phyloP scores from a whole-genome alignment of 2,797 vertebrate genomes.

The Poeciliopsis turneri region DNA sequence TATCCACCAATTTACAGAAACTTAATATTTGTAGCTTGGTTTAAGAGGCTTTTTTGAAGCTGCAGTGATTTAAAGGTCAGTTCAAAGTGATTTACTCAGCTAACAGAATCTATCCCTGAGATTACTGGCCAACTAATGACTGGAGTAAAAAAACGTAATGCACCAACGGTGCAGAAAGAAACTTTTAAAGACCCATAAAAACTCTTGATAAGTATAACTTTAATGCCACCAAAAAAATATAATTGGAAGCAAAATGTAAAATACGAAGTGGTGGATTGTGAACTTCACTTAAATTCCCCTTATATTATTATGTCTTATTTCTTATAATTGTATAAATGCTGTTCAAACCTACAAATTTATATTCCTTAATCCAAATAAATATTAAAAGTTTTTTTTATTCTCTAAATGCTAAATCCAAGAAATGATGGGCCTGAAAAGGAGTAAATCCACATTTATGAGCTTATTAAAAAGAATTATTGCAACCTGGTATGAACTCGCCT shows the following conservation, averaged over 20 bases:
- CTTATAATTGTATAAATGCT: not conserved
- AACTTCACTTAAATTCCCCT: no score
- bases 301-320: no score
- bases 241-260: not conserved
- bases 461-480: not conserved
- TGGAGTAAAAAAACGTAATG: not conserved
- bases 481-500: not conserved
- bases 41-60: not conserved
- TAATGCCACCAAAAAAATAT: not conserved
- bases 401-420: not conserved
- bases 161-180: not conserved
- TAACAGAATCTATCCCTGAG: not conserved
- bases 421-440: not conserved
- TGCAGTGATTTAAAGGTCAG: not conserved
- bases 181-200: not conserved
- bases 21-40: not conserved
- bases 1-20: not conserved
- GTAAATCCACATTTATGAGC: not conserved
- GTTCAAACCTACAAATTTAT: not conserved
- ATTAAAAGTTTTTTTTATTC: not conserved
- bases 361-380: not conserved
- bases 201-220: not conserved
- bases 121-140: not conserved
- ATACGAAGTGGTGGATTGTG: not conserved
- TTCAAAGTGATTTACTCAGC: not conserved